Conservation (phyloP, 2,888 invertebrate genomes). For the Hyalella azteca region DNA sequence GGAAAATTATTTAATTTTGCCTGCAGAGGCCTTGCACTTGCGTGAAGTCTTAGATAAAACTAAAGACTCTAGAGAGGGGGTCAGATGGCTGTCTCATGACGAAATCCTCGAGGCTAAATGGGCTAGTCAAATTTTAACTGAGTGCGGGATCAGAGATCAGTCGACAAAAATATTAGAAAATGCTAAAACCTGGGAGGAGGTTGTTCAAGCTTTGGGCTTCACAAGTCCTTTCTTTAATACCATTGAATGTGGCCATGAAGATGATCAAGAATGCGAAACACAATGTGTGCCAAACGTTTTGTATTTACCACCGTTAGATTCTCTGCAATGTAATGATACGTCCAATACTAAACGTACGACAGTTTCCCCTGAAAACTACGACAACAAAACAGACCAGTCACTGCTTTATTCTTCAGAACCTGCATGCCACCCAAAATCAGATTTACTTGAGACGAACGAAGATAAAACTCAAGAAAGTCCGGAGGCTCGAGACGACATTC, state of each 20-base stretch:
- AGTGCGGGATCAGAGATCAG: not conserved
- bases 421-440: too few species aligned
- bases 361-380: too few species aligned
- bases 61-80: not conserved
- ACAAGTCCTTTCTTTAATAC: conserved; percentile 1
- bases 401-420: too few species aligned
- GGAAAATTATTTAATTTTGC: not conserved
- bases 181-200: conserved; percentile 35
- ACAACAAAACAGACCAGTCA: too few species aligned
- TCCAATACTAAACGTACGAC: too few species aligned
- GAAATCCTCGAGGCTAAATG: conserved; percentile 12
- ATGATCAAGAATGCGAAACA: not conserved
- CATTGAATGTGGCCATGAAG: conserved; percentile 19
- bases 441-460: not conserved
- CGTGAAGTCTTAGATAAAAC: conserved; percentile 21
- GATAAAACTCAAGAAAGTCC: not conserved
- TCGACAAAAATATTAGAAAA: conserved; percentile 6
- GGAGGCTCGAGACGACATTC: not conserved
- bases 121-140: conserved; percentile 21
- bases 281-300: conserved; percentile 9
- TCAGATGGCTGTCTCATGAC: conserved; percentile 26
- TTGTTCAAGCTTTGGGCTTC: not conserved
- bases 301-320: not conserved
- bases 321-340: not conserved
- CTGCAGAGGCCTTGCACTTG: not conserved